Conservation (phyloP, 2,113 vertebrate species). For the Tautogolabrus adspersus region DNA sequence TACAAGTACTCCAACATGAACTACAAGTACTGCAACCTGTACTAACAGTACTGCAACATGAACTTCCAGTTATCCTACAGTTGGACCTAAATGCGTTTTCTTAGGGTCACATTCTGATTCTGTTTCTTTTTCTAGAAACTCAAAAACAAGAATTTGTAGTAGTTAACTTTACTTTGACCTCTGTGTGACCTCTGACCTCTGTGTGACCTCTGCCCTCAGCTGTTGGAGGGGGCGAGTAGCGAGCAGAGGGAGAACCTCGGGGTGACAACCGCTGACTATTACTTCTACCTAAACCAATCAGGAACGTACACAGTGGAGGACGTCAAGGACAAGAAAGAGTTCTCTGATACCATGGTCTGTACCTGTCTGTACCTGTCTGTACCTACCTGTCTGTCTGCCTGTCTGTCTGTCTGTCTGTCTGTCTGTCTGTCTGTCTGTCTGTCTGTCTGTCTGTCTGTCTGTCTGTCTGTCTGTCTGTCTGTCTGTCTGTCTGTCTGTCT, state of each 20-base stretch:
- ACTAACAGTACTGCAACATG: too few species aligned
- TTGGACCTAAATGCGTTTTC: too few species aligned
- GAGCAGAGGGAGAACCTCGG: slow-evolving; percentile 87
- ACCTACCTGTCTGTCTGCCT: neutral
- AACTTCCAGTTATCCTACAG: too few species aligned
- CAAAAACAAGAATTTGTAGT: too few species aligned
- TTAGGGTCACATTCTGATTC: too few species aligned
- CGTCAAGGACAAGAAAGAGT: slow-evolving; percentile 85
- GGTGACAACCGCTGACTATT: slow-evolving; percentile 86
- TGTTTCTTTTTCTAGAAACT: too few species aligned
- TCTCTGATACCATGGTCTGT: slow-evolving; percentile 85
- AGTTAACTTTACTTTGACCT: too few species aligned
- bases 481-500: slow-evolving; percentile 21
- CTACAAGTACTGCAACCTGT: too few species aligned
- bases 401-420: neutral
- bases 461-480: slow-evolving; percentile 21
- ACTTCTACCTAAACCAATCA: slow-evolving; percentile 88
- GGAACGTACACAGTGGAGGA: slow-evolving; percentile 86
- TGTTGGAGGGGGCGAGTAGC: slow-evolving; percentile 78
- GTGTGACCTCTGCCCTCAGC: slow-evolving; percentile 65
- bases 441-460: slow-evolving; percentile 27
- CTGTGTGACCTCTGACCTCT: slow-evolving; percentile 11
- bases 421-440: slow-evolving; percentile 27
- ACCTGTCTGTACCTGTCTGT: neutral
- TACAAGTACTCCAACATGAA: too few species aligned